These are phyloP conservation scores for Syngnathus floridae DNA, from an alignment of 2,113 vertebrate genomes.

Conservation along the genomic window DNA sequence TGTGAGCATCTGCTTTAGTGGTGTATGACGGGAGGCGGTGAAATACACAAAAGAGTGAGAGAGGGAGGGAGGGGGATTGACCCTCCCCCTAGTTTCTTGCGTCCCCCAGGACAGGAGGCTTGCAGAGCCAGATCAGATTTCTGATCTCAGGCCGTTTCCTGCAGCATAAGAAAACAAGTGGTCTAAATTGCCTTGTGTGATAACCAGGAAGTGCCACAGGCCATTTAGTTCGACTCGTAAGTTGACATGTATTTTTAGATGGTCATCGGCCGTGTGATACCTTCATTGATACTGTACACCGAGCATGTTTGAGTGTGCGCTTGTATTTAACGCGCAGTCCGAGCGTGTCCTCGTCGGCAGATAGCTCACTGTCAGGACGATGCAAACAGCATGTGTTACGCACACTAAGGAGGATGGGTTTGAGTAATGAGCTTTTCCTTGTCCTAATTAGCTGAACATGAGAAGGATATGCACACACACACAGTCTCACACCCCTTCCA, in stretches of 20 bases:
- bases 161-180: constrained; percentile 66
- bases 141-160: constrained; percentile 65
- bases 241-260: constrained; percentile 18
- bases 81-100: constrained; percentile 56
- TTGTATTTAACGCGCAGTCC: constrained; percentile 50
- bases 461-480: constrained; percentile 58
- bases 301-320: constrained; percentile 26
- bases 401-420: constrained; percentile 69
- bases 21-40: constrained; percentile 29
- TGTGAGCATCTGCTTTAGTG: constrained; percentile 32
- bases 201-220: constrained; percentile 62
- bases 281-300: constrained; percentile 40
- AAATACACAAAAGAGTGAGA: constrained; percentile 34
- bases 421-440: constrained; percentile 74
- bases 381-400: constrained; percentile 68
- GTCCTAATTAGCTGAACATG: constrained; percentile 73
- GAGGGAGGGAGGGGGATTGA: constrained; percentile 23
- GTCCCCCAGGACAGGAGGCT: constrained; percentile 65
- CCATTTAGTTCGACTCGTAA: constrained; percentile 32
- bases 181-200: constrained; percentile 63
- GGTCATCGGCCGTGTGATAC: constrained; percentile 24
- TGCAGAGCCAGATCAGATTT: constrained; percentile 67
- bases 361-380: constrained; percentile 70
- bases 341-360: constrained; percentile 51
- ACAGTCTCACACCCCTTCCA: constrained; percentile 29